These are phyloP conservation scores for Bovichtus diacanthus DNA, from an alignment of 2,797 vertebrate genomes.

Conservation along the genomic window DNA sequence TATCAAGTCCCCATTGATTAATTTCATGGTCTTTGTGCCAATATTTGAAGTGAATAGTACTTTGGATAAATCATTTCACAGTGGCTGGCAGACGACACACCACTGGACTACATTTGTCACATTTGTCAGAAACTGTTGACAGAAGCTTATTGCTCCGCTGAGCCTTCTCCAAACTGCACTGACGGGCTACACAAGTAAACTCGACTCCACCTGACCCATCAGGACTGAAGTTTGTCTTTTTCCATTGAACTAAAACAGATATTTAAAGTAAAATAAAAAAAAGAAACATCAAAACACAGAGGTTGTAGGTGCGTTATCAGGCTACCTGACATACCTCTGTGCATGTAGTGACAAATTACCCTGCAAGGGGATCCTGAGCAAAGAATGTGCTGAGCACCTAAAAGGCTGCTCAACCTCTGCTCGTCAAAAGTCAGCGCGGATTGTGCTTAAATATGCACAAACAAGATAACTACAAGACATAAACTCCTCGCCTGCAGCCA, in stretches of 20 bases:
- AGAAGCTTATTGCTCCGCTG: conserved; percentile 38
- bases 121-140: conserved; percentile 38
- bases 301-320: conserved; percentile 53
- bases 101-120: conserved; percentile 28
- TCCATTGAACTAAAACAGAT: not conserved
- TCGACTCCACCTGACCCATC: conserved; percentile 12
- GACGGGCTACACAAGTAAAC: conserved; percentile 6
- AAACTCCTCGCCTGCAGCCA: conserved; percentile 52
- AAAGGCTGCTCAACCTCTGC: conserved; percentile 6
- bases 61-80: conserved; percentile 50
- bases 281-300: not conserved
- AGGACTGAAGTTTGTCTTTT: not conserved
- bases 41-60: conserved; percentile 14
- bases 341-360: conserved; percentile 76
- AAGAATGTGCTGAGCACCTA: conserved; percentile 58
- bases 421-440: conserved; percentile 29
- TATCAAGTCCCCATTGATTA: conserved; percentile 3
- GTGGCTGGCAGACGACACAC: conserved; percentile 31
- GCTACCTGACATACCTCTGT: conserved; percentile 61
- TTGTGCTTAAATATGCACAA: conserved; percentile 57
- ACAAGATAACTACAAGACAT: conserved; percentile 50
- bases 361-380: conserved; percentile 54
- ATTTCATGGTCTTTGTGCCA: conserved; percentile 9
- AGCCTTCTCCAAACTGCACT: conserved; percentile 39
- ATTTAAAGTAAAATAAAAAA: not conserved